Percentiles rank a stretch among this genome's conserved stretches.
These are phyloP conservation scores for Malurus elegans DNA, from an alignment of 2,113 vertebrate genomes.

Conservation along the genomic window DNA sequence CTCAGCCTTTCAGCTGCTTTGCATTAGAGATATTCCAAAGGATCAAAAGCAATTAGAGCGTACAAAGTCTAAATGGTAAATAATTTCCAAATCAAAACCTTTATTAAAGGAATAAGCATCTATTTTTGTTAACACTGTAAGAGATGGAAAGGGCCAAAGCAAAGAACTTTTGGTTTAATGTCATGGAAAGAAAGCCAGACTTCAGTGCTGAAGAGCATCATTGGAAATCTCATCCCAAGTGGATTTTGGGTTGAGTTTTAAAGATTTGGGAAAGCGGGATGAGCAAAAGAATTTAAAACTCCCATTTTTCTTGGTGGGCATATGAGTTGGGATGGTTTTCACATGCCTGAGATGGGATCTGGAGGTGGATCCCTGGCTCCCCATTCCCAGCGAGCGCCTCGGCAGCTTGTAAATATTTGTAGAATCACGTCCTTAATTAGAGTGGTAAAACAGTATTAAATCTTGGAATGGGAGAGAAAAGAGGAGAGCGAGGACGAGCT, in stretches of 20 bases:
- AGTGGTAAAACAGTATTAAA: background rate
- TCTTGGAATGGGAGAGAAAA: background rate
- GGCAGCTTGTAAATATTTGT: background rate
- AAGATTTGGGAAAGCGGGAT: background rate
- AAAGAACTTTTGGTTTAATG: background rate
- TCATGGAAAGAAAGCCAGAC: background rate
- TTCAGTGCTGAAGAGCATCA: background rate
- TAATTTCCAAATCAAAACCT: conserved; percentile 56
- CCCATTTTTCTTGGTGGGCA: background rate
- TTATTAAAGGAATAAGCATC: conserved; percentile 29
- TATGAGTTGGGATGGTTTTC: background rate
- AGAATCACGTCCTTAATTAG: background rate
- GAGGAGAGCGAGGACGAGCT: background rate
- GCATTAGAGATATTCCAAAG: conserved; percentile 36
- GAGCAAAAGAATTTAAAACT: background rate
- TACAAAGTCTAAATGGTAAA: conserved; percentile 35
- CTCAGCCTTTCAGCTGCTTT: conserved; percentile 41
- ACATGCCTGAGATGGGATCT: background rate
- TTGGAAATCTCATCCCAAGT: background rate
- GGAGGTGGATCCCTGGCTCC: background rate
- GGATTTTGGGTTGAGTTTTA: background rate
- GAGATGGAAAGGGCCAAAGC: conserved; percentile 2
- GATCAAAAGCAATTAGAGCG: conserved; percentile 58
- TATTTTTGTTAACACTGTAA: conserved; percentile 11
- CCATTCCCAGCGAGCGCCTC: background rate